These are phyloP conservation scores for Peromyscus maniculatus DNA, from an alignment of 2,113 vertebrate species.

Conservation along the genomic window DNA sequence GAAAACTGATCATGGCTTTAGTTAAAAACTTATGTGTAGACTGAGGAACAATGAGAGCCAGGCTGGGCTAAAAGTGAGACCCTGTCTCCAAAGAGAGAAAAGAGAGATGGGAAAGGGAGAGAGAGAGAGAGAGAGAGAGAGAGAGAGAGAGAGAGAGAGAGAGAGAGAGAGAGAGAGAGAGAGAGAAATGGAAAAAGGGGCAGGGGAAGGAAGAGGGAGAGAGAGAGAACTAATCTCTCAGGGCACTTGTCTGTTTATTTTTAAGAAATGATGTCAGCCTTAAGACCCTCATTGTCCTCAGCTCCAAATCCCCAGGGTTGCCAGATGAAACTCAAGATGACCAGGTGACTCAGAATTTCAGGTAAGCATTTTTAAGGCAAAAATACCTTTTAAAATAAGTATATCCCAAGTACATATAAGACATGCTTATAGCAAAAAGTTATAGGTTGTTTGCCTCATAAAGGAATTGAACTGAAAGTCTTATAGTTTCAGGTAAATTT, in stretches of 20 bases:
- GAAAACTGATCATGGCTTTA: conserved; percentile 7
- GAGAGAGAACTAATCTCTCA: background rate
- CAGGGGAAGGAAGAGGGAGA: background rate
- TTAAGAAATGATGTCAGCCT: background rate
- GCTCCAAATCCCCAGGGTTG: background rate
- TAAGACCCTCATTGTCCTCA: background rate
- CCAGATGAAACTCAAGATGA: background rate
- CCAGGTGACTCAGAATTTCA: background rate
- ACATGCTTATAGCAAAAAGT: background rate
- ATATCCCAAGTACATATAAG: background rate
- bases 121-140: background rate
- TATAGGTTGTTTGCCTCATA: conserved; percentile 4
- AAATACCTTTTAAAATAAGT: background rate
- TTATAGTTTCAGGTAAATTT: conserved; percentile 4
- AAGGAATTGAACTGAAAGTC: background rate
- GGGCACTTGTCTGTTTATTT: background rate
- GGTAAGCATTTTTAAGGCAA: background rate
- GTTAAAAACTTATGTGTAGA: background rate
- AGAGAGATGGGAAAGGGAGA: background rate
- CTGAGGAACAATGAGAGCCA: background rate
- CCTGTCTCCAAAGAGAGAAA: background rate
- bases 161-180: background rate
- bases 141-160: background rate
- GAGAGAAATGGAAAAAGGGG: background rate
- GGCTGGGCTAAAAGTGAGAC: background rate